Base-by-base conservation (phyloP, 2,888 invertebrate species). In the Myathropa florea region DNA sequence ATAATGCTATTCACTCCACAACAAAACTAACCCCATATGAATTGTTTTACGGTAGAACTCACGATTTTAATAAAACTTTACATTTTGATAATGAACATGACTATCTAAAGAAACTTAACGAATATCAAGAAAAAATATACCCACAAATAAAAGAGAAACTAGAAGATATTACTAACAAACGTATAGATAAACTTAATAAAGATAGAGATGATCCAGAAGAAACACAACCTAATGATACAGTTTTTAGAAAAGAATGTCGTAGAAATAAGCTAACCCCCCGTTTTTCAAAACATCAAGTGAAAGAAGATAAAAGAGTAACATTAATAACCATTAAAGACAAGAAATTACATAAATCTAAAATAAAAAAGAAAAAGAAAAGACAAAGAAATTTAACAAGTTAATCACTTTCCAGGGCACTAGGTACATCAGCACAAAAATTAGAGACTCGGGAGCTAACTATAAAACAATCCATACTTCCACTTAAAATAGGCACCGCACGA, bases 171-270 rank as follows among this genome's bases (percentile, higher is more conserved):
- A n/a, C 24, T 6, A 18, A n/a, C 7, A 65, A 55, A 23, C 60
- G 68, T 70, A 70, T 59, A 28, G 61, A 75, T 3, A 75, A 60
- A 73, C 12, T 83, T 36, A 88, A 88, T 55, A 30, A 61, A 55
- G 46, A 53, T 24, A 81, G 84, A 60, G 36, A 65, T 12, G 68
- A 79, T 21, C 75, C 80, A 10, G 30, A 59, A 26, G 64, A 6
- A 24, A 79, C 61, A 39, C 4, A 53, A n/a, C n/a, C n/a, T n/a
- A 33, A 76, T 28, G 84, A 87, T 10, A 33, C 53, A 21, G 28
- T 88, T 39, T 70, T 53, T 61, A 77, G 84, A 60, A 88, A 87
- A 65, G 88, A 88, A 64, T 75, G 78, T 61, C 86, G 68, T 55
- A 65, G 85, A 77, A 86, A 88, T 67, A 83, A 88, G 24, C 23